phyloP scores from a whole-genome alignment of 2,113 vertebrate species.

The Colinus virginianus region DNA sequence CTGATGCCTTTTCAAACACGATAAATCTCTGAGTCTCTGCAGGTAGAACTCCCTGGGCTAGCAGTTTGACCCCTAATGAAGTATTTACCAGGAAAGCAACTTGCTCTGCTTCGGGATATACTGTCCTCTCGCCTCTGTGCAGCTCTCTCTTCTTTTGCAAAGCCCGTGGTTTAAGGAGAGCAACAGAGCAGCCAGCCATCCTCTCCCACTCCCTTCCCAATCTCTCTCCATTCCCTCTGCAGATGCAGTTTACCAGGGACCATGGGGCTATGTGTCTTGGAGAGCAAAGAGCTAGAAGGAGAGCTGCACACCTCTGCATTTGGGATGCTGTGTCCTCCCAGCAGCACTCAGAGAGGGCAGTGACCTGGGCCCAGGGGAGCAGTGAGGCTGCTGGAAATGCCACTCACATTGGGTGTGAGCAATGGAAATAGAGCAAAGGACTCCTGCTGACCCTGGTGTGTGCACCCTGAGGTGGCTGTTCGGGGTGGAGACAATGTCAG shows the following conservation, averaged over 20 bases:
- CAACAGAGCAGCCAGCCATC: not conserved
- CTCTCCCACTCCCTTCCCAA: not conserved
- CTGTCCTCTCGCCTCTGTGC: not conserved
- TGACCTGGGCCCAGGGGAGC: accelerated
- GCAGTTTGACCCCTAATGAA: slow-evolving; percentile 50
- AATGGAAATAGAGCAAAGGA: not conserved
- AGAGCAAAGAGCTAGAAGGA: not conserved
- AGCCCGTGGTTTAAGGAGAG: slow-evolving; percentile 11
- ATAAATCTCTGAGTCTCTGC: not conserved
- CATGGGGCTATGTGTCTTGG: not conserved
- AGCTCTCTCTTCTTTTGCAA: slow-evolving; percentile 10
- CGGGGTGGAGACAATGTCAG: not conserved
- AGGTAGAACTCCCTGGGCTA: not conserved
- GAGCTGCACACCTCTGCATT: not conserved
- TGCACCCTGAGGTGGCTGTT: not conserved
- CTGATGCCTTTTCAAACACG: not conserved
- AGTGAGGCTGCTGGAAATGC: not conserved
- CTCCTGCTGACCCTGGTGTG: not conserved
- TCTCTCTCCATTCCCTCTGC: not conserved
- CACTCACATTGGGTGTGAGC: accelerated
- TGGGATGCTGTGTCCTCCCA: not conserved
- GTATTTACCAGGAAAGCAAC: slow-evolving; percentile 36
- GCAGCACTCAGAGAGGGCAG: not conserved
- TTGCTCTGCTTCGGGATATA: slow-evolving; percentile 38
- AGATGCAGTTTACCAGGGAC: not conserved